These are phyloP conservation scores for Rhinophrynus dorsalis DNA, from an alignment of 2,797 vertebrate species.

Conservation along the genomic window DNA sequence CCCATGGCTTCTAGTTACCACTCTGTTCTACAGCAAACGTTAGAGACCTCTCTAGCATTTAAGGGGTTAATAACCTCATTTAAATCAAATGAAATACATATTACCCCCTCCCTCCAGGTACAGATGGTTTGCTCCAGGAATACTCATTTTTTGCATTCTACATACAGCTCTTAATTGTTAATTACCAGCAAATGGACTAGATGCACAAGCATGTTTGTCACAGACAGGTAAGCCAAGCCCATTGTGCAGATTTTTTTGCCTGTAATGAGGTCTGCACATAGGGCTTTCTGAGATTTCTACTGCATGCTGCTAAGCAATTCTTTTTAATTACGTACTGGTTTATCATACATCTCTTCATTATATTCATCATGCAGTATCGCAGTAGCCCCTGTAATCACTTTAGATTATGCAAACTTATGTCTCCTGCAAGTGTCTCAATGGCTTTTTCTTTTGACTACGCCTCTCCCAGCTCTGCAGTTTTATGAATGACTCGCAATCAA, in stretches of 20 bases:
- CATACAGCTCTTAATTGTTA: no score
- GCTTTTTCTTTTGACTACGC: slow-evolving; percentile 60
- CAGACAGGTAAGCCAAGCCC: background rate
- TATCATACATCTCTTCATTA: slow-evolving; percentile 56
- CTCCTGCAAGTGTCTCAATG: slow-evolving; percentile 58
- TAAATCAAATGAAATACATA: no score
- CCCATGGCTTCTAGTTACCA: no score
- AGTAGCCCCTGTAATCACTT: slow-evolving; percentile 56
- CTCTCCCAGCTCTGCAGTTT: slow-evolving; percentile 61
- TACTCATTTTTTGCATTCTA: no score
- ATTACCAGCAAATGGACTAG: no score
- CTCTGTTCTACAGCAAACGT: no score
- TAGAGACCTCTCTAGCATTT: no score
- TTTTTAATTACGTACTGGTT: slow-evolving; percentile 54
- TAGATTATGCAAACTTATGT: slow-evolving; percentile 61
- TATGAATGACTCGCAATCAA: slow-evolving; percentile 76
- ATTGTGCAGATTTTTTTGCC: background rate
- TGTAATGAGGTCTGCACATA: background rate
- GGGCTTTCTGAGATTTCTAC: background rate
- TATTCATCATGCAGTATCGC: slow-evolving; percentile 47
- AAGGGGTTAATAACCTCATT: no score
- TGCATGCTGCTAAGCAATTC: slow-evolving; percentile 43
- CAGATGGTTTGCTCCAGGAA: no score
- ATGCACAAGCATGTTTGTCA: no score
- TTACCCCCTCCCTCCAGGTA: no score